These are phyloP conservation scores for Diabrotica balteata DNA, from an alignment of 2,888 invertebrate species.

Conservation along the genomic window DNA sequence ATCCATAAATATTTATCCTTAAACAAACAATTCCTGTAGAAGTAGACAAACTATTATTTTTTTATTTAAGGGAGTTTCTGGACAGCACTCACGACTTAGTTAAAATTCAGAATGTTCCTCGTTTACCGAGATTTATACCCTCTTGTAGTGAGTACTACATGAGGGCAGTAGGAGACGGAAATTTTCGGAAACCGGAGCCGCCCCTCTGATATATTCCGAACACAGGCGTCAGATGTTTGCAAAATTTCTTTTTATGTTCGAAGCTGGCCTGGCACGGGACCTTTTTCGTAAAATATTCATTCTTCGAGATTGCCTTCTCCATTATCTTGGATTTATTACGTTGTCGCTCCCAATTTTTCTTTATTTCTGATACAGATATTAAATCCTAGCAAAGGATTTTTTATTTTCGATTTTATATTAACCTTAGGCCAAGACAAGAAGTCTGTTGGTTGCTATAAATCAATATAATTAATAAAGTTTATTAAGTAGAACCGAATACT, in stretches of 20 bases:
- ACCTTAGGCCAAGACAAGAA: too few relatives aligned
- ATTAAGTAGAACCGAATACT: too few relatives aligned
- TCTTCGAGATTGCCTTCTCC: slow-evolving; percentile 38
- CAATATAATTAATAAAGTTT: too few relatives aligned
- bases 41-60: too few relatives aligned
- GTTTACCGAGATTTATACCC: neutral
- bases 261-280: slow-evolving; percentile 12
- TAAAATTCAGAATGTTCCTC: neutral
- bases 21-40: too few relatives aligned
- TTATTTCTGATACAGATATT: slow-evolving; percentile 1
- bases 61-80: too few relatives aligned
- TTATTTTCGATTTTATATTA: too few relatives aligned
- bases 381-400: too few relatives aligned
- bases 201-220: slow-evolving; percentile 18
- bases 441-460: too few relatives aligned
- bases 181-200: neutral
- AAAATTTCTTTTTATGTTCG: slow-evolving; percentile 39
- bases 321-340: slow-evolving; percentile 30
- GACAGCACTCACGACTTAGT: too few relatives aligned
- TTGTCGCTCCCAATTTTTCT: slow-evolving; percentile 16
- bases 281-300: slow-evolving; percentile 42
- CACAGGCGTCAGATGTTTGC: slow-evolving; percentile 39
- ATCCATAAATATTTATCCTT: too few relatives aligned
- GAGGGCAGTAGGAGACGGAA: neutral
- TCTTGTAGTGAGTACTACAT: neutral